Conservation (phyloP, 2,888 invertebrate genomes). For the Volucella bombylans region DNA sequence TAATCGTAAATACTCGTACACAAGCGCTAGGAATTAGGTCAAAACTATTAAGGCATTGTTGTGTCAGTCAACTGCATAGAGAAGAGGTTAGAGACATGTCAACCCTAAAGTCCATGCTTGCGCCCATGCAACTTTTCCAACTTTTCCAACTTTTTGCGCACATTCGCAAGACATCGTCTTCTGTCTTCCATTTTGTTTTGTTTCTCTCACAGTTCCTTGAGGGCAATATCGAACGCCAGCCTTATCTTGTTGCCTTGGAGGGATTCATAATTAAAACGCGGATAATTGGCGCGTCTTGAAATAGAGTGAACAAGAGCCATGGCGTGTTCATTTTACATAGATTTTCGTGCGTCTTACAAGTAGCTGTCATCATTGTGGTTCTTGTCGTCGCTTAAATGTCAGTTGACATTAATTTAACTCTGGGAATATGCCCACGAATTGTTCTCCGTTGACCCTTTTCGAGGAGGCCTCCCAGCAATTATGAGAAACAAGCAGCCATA, state of each 20-base stretch:
- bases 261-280: conserved; percentile 51
- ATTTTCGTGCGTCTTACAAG: neutral
- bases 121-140: conserved; percentile 36
- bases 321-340: conserved; percentile 27
- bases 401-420: conserved; percentile 44
- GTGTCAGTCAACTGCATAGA: conserved; percentile 69
- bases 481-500: conserved; percentile 28
- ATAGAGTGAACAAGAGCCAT: neutral
- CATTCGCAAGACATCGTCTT: conserved; percentile 19
- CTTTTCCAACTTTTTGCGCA: conserved; percentile 13
- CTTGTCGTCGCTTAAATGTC: too few relatives aligned
- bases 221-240: conserved; percentile 28
- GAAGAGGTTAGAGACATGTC: conserved; percentile 52
- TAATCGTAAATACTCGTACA: conserved; percentile 68
- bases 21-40: conserved; percentile 69
- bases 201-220: conserved; percentile 30
- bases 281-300: conserved; percentile 40
- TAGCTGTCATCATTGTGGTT: neutral
- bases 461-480: conserved; percentile 5
- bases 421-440: conserved; percentile 7
- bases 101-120: conserved; percentile 48
- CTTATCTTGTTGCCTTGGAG: neutral
- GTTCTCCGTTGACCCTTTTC: conserved; percentile 5
- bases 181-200: neutral
- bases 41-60: conserved; percentile 74